Conservation (phyloP, 2,797 vertebrate genomes). For the Valencia hispanica region DNA sequence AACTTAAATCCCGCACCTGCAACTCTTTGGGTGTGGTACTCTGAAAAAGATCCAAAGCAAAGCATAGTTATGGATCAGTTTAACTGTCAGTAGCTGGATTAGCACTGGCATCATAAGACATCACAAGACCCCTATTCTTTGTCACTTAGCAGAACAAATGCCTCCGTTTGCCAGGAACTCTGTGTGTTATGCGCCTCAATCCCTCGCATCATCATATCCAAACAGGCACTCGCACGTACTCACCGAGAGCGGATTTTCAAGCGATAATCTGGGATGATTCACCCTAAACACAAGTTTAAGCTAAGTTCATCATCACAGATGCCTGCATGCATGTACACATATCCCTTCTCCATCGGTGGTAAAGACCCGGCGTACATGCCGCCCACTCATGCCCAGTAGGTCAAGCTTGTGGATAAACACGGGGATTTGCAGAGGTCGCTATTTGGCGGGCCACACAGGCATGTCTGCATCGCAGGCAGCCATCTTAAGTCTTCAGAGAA, state of each 20-base stretch:
- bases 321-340: conserved; percentile 16
- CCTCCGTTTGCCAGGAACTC: conserved; percentile 41
- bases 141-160: conserved; percentile 74
- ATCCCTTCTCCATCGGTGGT: neutral
- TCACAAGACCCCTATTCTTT: conserved; percentile 72
- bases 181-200: conserved; percentile 6
- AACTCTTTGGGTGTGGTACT: conserved; percentile 28
- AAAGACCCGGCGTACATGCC: conserved; percentile 9
- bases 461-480: conserved; percentile 76
- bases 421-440: conserved; percentile 67
- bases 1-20: conserved; percentile 42
- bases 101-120: conserved; percentile 70
- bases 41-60: conserved; percentile 61
- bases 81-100: conserved; percentile 73
- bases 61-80: conserved; percentile 63
- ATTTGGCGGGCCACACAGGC: conserved; percentile 69
- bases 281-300: conserved; percentile 52
- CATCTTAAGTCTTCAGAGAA: conserved; percentile 76
- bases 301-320: conserved; percentile 54
- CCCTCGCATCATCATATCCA: conserved; percentile 41
- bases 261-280: conserved; percentile 55
- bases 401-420: conserved; percentile 81
- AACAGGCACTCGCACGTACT: conserved; percentile 29
- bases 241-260: conserved; percentile 36
- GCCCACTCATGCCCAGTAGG: conserved; percentile 55